Base-by-base conservation (phyloP, 2,113 vertebrate species). In the Chaetops frenatus region DNA sequence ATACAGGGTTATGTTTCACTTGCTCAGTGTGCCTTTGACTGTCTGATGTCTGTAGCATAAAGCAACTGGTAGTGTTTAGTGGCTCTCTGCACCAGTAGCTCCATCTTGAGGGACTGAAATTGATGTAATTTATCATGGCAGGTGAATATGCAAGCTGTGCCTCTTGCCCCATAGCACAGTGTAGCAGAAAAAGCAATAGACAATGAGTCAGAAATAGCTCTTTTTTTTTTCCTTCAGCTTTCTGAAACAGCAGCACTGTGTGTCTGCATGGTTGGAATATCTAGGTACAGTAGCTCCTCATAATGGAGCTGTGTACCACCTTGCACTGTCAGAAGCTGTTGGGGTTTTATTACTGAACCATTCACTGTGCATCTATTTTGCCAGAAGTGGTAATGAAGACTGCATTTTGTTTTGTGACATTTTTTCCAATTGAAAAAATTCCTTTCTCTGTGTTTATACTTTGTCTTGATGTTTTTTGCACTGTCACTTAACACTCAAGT, bases 41-140 rank as follows among this genome's bases (percentile, higher is more conserved):
- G 36, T 81, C 82, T 86, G 48, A 51, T 48, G 36, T 73, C 76
- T 95, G 72, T 86, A 72, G 71, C 85, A 65, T 76, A 96, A 93
- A 94, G 94, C 93, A 96, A 97, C 93, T 96, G 82, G 94, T 95
- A 90, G 90, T 69, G 86, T 93, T 96, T 90, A 90, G 92, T 81
- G 69, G n/a, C 67, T 97, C 88, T 94, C 88, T 93, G 96, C 86
- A 88, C 82, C 94, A 88, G 90, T 94, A 96, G 60, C 77, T 96
- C 76, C 5, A 0, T 96, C 94, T 80, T 94, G 73, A 95, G 94
- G 95, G 95, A 96, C 53, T 87, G 88, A 95, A 96, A 96, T 82
- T 94, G 96, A 96, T 96, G 90, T 96, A 95, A 96, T 96, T 94
- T 84, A 91, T 95, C 95, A 96, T 67, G 96, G 94, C 96, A 94